phyloP scores from a whole-genome alignment of 2,888 invertebrate genomes.

The Drosophila buzzatii region DNA sequence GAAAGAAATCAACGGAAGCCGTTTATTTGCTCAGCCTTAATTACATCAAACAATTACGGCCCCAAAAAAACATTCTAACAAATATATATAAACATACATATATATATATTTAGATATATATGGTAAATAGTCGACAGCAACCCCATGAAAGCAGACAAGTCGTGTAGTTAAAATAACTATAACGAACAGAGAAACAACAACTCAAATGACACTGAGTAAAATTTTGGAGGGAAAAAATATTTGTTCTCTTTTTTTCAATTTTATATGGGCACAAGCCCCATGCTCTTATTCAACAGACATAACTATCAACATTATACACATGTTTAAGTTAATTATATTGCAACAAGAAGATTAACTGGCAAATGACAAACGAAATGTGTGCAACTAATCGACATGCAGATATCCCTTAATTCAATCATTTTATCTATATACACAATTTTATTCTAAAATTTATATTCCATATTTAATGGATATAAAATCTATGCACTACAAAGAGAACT shows the following conservation, averaged over 20 bases:
- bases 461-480: no score
- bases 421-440: no score
- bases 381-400: constrained; percentile 5
- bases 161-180: constrained; percentile 30
- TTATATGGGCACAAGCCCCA: constrained; percentile 60
- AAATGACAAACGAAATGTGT: constrained; percentile 20
- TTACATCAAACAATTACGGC: constrained; percentile 78
- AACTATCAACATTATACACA: constrained; percentile 76
- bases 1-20: constrained; percentile 81
- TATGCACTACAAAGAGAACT: no score
- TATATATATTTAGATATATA: background rate
- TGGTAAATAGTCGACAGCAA: constrained; percentile 40
- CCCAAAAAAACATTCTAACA: constrained; percentile 25
- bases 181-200: constrained; percentile 44
- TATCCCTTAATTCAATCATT: background rate
- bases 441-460: no score
- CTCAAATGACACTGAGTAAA: constrained; percentile 46
- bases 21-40: constrained; percentile 80
- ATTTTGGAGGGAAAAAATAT: background rate
- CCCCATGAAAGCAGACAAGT: constrained; percentile 34
- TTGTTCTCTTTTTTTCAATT: constrained; percentile 34
- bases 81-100: constrained; percentile 36
- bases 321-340: constrained; percentile 78
- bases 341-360: constrained; percentile 43
- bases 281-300: constrained; percentile 52